A percentile compares a stretch with the other conserved stretches of the same genome.
Evolutionary conservation across 1,140 invertebrate genomes (phyloP).

Genomic region (Myzus persicae): DNA sequence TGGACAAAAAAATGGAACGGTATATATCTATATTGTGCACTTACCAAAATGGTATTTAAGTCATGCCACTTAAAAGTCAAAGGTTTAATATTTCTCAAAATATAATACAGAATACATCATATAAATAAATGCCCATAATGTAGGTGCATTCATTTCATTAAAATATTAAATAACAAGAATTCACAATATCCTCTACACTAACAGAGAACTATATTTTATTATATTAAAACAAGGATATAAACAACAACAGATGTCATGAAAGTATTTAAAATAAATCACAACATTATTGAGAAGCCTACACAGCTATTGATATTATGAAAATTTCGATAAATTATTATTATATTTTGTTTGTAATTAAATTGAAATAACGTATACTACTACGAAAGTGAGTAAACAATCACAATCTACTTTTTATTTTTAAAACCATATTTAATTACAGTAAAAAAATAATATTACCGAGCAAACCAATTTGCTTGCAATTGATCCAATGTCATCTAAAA

Average conservation of each 20-base stretch:
- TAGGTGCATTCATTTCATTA: too few species aligned
- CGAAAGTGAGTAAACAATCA: not conserved
- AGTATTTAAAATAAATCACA: not conserved
- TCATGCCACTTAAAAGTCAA: not conserved
- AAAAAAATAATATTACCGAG: not conserved
- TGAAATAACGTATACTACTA: not conserved
- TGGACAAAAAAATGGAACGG: not conserved
- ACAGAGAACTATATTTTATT: not conserved
- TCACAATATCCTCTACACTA: not conserved
- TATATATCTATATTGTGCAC: too few species aligned
- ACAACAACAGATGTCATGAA: not conserved
- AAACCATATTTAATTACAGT: not conserved
- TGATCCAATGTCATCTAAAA: not conserved
- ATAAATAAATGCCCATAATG: too few species aligned
- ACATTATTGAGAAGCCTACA: not conserved
- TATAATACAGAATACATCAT: too few species aligned
- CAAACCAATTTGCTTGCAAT: not conserved
- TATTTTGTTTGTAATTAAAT: not conserved
- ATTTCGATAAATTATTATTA: not conserved
- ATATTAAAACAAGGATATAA: not conserved
- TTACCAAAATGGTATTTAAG: not conserved
- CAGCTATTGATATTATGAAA: not conserved
- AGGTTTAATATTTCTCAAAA: not conserved
- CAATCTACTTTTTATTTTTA: not conserved
- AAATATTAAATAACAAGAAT: not conserved